A percentile compares a stretch with the other conserved stretches of the same genome.
Evolutionary conservation across 2,113 vertebrate species (phyloP).

Genomic region (Ariopsis seemanni): DNA sequence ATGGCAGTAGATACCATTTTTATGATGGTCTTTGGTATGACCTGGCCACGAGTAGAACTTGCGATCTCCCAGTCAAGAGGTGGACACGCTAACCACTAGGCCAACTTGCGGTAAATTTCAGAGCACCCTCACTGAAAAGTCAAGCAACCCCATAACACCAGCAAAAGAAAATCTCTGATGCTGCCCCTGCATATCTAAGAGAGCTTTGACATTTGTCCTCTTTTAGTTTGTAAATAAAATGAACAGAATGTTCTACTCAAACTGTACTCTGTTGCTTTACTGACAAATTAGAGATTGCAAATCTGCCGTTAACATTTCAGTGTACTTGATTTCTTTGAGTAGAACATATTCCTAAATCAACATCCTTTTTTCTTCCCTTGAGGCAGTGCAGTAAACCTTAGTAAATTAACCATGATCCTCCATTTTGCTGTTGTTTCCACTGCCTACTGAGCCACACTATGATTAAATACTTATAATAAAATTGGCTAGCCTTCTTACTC

Average conservation of each 20-base stretch:
- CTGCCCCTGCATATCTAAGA: neutral
- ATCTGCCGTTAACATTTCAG: neutral
- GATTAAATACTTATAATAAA: constrained; percentile 9
- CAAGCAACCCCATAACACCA: too few relatives aligned
- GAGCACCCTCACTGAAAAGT: too few relatives aligned
- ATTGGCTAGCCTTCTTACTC: neutral
- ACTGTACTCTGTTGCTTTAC: neutral
- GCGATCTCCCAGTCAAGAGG: too few relatives aligned
- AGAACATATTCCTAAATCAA: neutral
- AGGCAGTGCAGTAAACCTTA: neutral
- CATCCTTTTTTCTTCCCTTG: constrained; percentile 10
- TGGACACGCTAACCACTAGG: too few relatives aligned
- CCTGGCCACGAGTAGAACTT: too few relatives aligned
- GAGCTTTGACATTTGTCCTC: neutral
- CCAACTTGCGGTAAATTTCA: too few relatives aligned
- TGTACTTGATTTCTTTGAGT: neutral
- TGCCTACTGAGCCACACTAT: constrained; percentile 4
- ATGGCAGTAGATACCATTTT: too few relatives aligned
- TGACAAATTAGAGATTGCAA: neutral
- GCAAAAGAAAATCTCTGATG: too few relatives aligned
- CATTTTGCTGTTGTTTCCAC: neutral
- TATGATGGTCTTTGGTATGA: too few relatives aligned
- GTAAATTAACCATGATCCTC: constrained; percentile 21
- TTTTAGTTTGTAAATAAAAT: neutral
- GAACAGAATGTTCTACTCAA: neutral